Percentiles rank a stretch among this genome's conserved stretches.
phyloP scores from a whole-genome alignment of 2,888 invertebrate species.

The Tethea ocularis region DNA sequence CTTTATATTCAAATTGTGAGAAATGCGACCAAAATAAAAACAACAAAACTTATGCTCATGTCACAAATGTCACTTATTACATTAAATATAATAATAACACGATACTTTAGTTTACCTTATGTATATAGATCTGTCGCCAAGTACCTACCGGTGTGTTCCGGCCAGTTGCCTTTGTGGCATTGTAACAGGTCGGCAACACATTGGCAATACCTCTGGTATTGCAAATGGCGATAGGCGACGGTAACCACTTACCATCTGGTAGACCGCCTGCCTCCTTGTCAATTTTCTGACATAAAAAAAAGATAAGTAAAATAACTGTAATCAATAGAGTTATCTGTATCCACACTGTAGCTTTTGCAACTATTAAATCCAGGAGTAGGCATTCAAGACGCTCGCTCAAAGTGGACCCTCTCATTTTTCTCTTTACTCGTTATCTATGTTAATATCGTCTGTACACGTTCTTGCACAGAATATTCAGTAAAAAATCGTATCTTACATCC shows the following conservation, averaged over 20 bases:
- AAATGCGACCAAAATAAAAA: too few relatives aligned
- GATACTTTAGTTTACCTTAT: background rate
- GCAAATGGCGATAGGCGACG: too few relatives aligned
- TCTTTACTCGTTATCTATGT: conserved; percentile 67
- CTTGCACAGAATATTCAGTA: conserved; percentile 64
- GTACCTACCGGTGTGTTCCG: too few relatives aligned
- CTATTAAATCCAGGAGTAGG: conserved; percentile 10
- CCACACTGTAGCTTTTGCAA: background rate
- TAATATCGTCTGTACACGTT: conserved; percentile 63
- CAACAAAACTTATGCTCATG: too few relatives aligned
- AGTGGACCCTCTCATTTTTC: conserved; percentile 33
- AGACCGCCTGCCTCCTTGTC: too few relatives aligned
- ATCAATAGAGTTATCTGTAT: background rate
- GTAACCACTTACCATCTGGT: too few relatives aligned
- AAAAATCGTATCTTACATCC: conserved; percentile 67
- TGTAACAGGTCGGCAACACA: too few relatives aligned
- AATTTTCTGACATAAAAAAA: too few relatives aligned
- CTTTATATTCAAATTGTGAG: too few relatives aligned
- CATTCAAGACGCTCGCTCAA: conserved; percentile 36
- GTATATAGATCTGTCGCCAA: too few relatives aligned
- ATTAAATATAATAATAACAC: background rate
- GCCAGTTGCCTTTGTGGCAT: too few relatives aligned
- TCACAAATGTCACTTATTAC: background rate
- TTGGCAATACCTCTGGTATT: too few relatives aligned
- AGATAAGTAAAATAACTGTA: background rate